Evolutionary conservation across 1,140 invertebrate species (phyloP), one percentile per base, ranked within the genome.

Genomic region (Marisa cornuarietis): DNA sequence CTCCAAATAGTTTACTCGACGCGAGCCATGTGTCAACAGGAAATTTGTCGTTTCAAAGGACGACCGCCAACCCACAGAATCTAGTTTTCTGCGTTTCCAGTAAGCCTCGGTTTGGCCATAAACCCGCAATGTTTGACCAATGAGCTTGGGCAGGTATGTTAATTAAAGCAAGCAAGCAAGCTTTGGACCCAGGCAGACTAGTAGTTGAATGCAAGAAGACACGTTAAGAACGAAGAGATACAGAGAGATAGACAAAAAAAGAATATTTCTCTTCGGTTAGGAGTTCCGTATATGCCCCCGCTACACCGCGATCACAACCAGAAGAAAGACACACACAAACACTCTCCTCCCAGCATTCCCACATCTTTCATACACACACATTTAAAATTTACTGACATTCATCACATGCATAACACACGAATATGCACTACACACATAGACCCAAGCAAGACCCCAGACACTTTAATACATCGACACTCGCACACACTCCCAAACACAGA

Each of bases 61-160:
- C 65, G 22, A 22, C 65, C n/a, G 65, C 65, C 26, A 31, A 11
- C n/a, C 22, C n/a, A 68, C n/a, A 1, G 11, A 24, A 22, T 24
- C 11, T 68, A n/a, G 65, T 68, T 22, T 68, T 68, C 26, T 31
- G n/a, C 22, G 65, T 68, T n/a, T n/a, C 65, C 65, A 68, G n/a
- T 68, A 68, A 68, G 65, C 65, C 65, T 68, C 65, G 65, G 65
- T 68, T 68, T 68, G 65, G 65, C n/a, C 65, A n/a, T 31, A 68
- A n/a, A 68, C n/a, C 26, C 65, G 65, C 65, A 13, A 24, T 68
- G 65, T 68, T 68, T 68, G 65, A 22, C 22, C 65, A 14, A 68
- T 31, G 65, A 31, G 65, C 26, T 31, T 68, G 65, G 65, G 65
- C 65, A 68, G 65, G 65, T 68, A 68, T 68, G 65, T 68, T 68